phyloP scores from a whole-genome alignment of 1,140 invertebrate genomes.

The Pseudobourletiella spinata region DNA sequence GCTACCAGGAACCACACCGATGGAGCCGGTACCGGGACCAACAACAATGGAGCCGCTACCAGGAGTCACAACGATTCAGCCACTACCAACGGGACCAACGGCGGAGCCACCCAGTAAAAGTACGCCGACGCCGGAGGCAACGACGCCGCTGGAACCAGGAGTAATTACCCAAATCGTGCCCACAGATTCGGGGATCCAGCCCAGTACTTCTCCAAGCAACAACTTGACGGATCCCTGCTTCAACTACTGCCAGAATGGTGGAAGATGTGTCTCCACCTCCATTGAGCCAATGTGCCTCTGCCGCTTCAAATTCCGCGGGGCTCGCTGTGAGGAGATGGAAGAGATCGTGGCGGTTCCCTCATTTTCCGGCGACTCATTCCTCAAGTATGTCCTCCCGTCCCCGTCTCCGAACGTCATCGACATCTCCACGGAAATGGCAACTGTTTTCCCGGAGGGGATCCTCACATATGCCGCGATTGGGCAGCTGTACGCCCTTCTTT shows the following conservation, averaged over 20 bases:
- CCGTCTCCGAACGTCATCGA: slow-evolving; percentile 3
- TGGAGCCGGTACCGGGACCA: too few species aligned
- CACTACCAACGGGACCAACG: too few species aligned
- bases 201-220: too few species aligned
- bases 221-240: slow-evolving; percentile 28
- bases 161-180: too few species aligned
- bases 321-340: slow-evolving; percentile 17
- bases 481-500: slow-evolving; percentile 29
- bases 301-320: slow-evolving; percentile 27
- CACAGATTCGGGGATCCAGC: too few species aligned
- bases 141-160: not conserved
- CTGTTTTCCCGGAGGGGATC: slow-evolving; percentile 29
- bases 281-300: slow-evolving; percentile 28
- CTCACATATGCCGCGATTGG: slow-evolving; percentile 15
- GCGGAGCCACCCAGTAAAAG: not conserved
- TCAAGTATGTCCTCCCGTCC: slow-evolving; percentile 20
- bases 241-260: slow-evolving; percentile 34
- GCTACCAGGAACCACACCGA: too few species aligned
- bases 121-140: not conserved
- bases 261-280: slow-evolving; percentile 18
- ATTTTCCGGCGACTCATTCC: slow-evolving; percentile 30
- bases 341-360: slow-evolving; percentile 20
- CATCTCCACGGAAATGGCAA: slow-evolving; percentile 21
- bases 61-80: too few species aligned
- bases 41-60: too few species aligned